Percentiles rank a stretch among this genome's conserved stretches.
Evolutionary conservation across 2,113 vertebrate species (phyloP).

Genomic region (Rhipidura dahli): DNA sequence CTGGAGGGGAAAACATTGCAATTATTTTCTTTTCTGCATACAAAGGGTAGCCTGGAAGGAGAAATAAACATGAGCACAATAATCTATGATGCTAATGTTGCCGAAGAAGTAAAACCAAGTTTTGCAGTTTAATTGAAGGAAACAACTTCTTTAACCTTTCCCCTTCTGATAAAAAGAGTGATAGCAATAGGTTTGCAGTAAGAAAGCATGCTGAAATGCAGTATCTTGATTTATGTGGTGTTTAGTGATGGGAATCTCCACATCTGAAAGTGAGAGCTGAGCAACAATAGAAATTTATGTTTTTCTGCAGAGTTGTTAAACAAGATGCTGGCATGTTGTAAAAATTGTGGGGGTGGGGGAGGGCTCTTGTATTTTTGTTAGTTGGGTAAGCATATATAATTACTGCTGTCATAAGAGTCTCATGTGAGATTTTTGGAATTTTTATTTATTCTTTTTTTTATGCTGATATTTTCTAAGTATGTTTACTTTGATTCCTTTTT

Average conservation of each 20-base stretch:
- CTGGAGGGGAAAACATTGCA: not conserved
- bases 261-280: not conserved
- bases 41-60: not conserved
- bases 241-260: not conserved
- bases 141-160: not conserved
- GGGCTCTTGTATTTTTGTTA: not conserved
- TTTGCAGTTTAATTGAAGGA: not conserved
- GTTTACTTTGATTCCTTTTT: conserved; percentile 17
- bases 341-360: not conserved
- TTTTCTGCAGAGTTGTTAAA: not conserved
- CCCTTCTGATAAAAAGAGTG: not conserved
- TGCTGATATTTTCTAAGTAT: conserved; percentile 9
- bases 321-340: not conserved
- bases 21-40: not conserved
- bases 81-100: not conserved
- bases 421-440: not conserved
- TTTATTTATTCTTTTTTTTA: not conserved
- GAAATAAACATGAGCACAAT: not conserved
- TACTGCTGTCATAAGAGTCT: not conserved
- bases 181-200: not conserved
- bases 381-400: not conserved
- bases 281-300: not conserved
- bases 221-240: not conserved
- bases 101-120: not conserved
- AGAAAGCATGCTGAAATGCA: not conserved